Evolutionary conservation across 2,888 invertebrate genomes (phyloP), one percentile per base, ranked within the genome.

Genomic region (Scrobipalpa costella): DNA sequence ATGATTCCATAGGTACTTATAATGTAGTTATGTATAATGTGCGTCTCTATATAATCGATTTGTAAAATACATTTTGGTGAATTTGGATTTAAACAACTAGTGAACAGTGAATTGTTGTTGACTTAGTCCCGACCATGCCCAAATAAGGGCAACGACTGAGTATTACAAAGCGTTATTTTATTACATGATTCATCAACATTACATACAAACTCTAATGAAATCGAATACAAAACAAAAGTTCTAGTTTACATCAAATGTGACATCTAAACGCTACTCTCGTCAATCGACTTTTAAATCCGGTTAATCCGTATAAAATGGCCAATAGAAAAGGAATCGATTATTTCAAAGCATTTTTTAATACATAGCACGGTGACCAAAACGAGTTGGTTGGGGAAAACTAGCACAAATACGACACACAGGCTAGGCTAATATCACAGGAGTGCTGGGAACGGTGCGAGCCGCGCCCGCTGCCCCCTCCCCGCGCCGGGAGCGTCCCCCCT

Each of bases 391-490:
- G 84, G 85, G 79, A n/a, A 85, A 88, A 86, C 88, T 90, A 90
- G 90, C 89, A 90, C 89, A 87, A 88, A 90, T 86, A 90, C 90
- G 84, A 90, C 87, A 89, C 86, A 88, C 85, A 89, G 86, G 88
- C 89, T 91, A 91, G 88, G 87, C 90, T 91, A 91, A 91, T 91
- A 91, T 91, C 90, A 91, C 90, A 91, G 90, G 85, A 88, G 89
- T 89, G 85, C 90, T 86, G 90, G 89, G 90, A 90, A 89, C 89
- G 87, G 88, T 79, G 84, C 86, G 79, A 50, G 77, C 77, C 78
- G 73, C 75, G 58, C 69, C 70, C 73, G 65, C 50, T 72, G 64
- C 70, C 67, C 73, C 75, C 66, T 72, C 69, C 64, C 67, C 67
- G 67, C 63, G 69, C 69, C 66, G 21, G 87, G 87, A 64, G 66